A percentile compares a stretch with the other conserved stretches of the same genome.
Evolutionary conservation across 2,113 vertebrate genomes (phyloP).

Genomic region (Grus americana): DNA sequence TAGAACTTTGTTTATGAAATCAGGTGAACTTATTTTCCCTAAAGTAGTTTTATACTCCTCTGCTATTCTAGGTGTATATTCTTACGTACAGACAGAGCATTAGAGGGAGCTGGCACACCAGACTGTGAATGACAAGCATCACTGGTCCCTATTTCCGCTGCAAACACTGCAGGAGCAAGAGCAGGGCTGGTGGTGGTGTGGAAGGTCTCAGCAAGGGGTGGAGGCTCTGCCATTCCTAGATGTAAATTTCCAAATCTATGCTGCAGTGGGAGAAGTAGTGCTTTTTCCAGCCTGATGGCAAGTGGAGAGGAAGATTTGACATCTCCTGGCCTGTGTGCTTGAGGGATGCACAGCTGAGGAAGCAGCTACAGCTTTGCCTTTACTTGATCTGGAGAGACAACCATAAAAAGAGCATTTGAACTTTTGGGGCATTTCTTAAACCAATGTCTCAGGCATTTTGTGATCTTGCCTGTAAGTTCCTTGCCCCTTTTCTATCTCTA

Average conservation of each 20-base stretch:
- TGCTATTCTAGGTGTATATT: neutral
- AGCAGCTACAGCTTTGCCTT: neutral
- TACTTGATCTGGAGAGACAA: neutral
- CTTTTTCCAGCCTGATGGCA: neutral
- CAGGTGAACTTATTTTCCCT: neutral
- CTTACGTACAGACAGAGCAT: neutral
- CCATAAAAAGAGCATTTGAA: neutral
- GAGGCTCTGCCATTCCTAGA: neutral
- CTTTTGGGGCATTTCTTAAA: constrained; percentile 9
- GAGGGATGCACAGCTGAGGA: neutral
- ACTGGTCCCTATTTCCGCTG: neutral
- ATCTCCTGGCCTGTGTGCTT: neutral
- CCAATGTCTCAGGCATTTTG: neutral
- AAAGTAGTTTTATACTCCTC: neutral
- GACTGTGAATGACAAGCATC: neutral
- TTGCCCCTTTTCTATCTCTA: neutral
- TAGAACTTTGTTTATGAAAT: neutral
- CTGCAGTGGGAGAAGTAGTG: neutral
- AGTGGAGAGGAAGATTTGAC: neutral
- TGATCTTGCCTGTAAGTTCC: neutral
- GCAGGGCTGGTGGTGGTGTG: neutral
- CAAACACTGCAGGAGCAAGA: neutral
- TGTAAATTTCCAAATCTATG: neutral
- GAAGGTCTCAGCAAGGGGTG: neutral
- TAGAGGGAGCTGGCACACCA: neutral